Percentiles rank a stretch among this genome's conserved stretches.
These are phyloP conservation scores for Vandiemenella viatica DNA, from an alignment of 2,888 invertebrate genomes.

Conservation along the genomic window DNA sequence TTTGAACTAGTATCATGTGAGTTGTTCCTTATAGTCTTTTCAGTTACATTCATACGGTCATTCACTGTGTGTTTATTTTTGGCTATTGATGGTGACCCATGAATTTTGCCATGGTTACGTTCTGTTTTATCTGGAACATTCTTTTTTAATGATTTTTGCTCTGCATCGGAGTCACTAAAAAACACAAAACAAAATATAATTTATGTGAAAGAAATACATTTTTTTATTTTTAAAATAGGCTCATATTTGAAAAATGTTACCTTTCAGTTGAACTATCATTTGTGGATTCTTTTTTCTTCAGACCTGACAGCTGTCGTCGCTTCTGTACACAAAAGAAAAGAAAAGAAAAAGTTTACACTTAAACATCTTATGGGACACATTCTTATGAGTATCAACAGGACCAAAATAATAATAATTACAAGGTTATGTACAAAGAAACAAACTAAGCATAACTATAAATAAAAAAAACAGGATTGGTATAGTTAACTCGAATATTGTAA, in stretches of 20 bases:
- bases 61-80: too few species aligned
- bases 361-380: too few species aligned
- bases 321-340: constrained; percentile 33
- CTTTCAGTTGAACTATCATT: constrained; percentile 40
- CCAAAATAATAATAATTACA: too few species aligned
- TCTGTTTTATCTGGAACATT: constrained; percentile 1
- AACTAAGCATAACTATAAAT: too few species aligned
- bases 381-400: too few species aligned
- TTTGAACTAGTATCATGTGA: neutral
- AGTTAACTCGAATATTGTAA: too few species aligned
- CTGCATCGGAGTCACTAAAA: constrained; percentile 5
- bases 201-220: too few species aligned
- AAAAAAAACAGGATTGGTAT: too few species aligned
- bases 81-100: too few species aligned
- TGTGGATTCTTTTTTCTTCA: constrained; percentile 39
- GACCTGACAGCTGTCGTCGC: constrained; percentile 28
- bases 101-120: neutral
- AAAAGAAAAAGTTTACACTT: too few species aligned
- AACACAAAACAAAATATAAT: neutral
- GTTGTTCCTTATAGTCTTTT: neutral
- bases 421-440: too few species aligned
- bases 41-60: constrained; percentile 2
- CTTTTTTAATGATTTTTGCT: constrained; percentile 3
- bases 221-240: too few species aligned
- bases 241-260: constrained; percentile 27